A percentile compares a stretch with the other conserved stretches of the same genome.
Conservation (phyloP, 2,113 vertebrate genomes). For the Callionymus lyra region DNA sequence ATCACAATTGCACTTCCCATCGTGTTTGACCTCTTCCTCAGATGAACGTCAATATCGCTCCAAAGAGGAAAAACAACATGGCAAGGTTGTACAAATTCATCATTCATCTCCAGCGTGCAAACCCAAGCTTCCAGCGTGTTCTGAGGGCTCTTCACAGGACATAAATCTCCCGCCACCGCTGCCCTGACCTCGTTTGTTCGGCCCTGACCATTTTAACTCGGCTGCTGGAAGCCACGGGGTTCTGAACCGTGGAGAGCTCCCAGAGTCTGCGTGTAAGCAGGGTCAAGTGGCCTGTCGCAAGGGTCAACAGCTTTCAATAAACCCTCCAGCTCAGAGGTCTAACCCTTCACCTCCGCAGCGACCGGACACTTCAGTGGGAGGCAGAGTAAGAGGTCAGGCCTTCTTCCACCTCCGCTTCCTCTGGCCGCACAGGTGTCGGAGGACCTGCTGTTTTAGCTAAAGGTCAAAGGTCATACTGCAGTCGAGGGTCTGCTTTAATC, state of each 20-base stretch:
- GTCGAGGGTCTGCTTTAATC: constrained; percentile 23
- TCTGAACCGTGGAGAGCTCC: constrained; percentile 32
- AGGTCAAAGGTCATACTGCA: constrained; percentile 40
- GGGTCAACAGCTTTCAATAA: constrained; percentile 54
- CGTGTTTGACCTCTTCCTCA: constrained; percentile 9
- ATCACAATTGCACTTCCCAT: constrained; percentile 5
- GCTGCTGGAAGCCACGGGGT: constrained; percentile 30
- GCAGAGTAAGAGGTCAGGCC: constrained; percentile 47
- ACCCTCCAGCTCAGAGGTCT: constrained; percentile 33
- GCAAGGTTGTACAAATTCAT: constrained; percentile 30
- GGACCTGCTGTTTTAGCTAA: constrained; percentile 29
- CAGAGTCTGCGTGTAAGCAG: constrained; percentile 41
- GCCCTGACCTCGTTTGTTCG: constrained; percentile 61
- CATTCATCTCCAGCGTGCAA: constrained; percentile 30
- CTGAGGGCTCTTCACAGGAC: constrained; percentile 28
- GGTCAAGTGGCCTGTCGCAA: constrained; percentile 66
- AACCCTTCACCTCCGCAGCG: constrained; percentile 50
- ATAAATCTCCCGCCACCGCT: constrained; percentile 52
- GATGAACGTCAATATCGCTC: constrained; percentile 14
- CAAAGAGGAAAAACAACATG: constrained; percentile 29
- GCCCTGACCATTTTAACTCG: constrained; percentile 40
- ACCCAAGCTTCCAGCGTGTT: constrained; percentile 15
- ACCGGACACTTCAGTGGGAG: constrained; percentile 34
- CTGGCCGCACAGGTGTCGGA: constrained; percentile 52
- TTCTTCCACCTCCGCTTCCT: constrained; percentile 36